Evolutionary conservation across 2,888 invertebrate genomes (phyloP).

Genomic region (Anaspis maculata): DNA sequence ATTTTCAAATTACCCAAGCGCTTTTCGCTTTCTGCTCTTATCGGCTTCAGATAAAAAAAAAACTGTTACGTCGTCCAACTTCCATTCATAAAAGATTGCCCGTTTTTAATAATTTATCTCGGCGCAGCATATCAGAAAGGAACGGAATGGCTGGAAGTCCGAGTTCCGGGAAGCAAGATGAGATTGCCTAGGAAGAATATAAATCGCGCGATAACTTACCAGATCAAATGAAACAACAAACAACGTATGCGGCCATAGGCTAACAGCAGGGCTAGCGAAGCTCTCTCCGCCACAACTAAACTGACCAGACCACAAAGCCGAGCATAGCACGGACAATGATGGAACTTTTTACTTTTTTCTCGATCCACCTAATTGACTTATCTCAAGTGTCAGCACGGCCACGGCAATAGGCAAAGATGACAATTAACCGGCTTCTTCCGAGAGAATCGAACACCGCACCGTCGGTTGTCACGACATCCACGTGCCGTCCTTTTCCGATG

Average conservation of each 20-base stretch:
- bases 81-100: too few relatives aligned
- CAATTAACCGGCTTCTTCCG: slow-evolving; percentile 33
- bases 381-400: slow-evolving; percentile 18
- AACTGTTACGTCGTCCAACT: too few relatives aligned
- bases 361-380: slow-evolving; percentile 23
- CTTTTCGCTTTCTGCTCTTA: too few relatives aligned
- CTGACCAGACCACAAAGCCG: slow-evolving; percentile 14
- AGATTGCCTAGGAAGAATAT: slow-evolving; percentile 23
- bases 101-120: too few relatives aligned
- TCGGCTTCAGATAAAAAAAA: too few relatives aligned
- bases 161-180: slow-evolving; percentile 32
- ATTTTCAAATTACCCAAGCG: too few relatives aligned
- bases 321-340: slow-evolving; percentile 20
- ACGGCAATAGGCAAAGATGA: slow-evolving; percentile 30
- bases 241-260: too few relatives aligned
- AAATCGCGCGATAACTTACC: too few relatives aligned
- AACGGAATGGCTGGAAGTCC: slow-evolving; percentile 27
- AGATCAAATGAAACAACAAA: too few relatives aligned
- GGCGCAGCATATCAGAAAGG: slow-evolving; percentile 20
- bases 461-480: slow-evolving; percentile 12
- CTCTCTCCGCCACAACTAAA: too few relatives aligned
- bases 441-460: slow-evolving; percentile 4
- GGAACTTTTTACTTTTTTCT: slow-evolving; percentile 11
- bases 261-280: too few relatives aligned
- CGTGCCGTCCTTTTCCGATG: too few relatives aligned